These are phyloP conservation scores for Heliconius erato DNA, from an alignment of 2,888 invertebrate species.

Conservation along the genomic window DNA sequence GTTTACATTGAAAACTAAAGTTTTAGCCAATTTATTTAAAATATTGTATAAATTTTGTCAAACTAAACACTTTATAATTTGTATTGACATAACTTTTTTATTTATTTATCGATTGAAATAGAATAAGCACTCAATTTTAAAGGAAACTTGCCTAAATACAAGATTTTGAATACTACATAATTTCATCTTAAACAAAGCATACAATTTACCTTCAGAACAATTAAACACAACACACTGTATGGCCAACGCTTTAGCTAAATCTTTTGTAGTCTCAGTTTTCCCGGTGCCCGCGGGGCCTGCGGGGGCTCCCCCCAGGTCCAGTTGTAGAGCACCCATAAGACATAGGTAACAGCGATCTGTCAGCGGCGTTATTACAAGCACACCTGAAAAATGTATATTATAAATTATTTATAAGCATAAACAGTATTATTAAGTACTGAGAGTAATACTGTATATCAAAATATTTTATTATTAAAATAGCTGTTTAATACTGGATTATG, in stretches of 20 bases:
- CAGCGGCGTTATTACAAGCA: slow-evolving; percentile 94
- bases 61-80: no score
- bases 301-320: slow-evolving; percentile 95
- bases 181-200: background rate
- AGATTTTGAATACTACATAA: no score
- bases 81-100: no score
- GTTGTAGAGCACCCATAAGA: slow-evolving; percentile 94
- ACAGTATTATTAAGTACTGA: no score
- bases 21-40: no score
- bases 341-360: slow-evolving; percentile 96
- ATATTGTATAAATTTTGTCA: no score
- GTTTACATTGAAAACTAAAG: no score
- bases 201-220: slow-evolving; percentile 91
- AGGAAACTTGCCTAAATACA: no score
- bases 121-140: no score
- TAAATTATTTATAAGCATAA: background rate
- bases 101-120: no score
- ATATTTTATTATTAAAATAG: background rate
- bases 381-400: slow-evolving; percentile 70
- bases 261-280: slow-evolving; percentile 96
- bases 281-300: slow-evolving; percentile 95
- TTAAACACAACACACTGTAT: slow-evolving; percentile 97
- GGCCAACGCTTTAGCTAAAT: slow-evolving; percentile 94
- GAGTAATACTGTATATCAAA: no score
- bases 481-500: background rate